Evolutionary conservation across 2,113 vertebrate genomes (phyloP).

Genomic region (Tragelaphus strepsiceros): DNA sequence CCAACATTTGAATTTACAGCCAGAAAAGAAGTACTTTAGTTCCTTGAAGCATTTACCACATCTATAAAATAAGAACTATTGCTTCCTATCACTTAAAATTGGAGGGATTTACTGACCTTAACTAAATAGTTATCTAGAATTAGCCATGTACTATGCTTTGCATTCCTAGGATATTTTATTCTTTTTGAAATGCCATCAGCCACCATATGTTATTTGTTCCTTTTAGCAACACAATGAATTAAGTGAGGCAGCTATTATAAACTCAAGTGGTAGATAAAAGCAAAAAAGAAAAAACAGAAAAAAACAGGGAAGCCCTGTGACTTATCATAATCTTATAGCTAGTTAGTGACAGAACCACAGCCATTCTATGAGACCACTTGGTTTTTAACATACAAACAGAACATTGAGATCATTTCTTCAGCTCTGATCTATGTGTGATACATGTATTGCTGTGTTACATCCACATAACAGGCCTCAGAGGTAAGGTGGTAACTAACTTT

Average conservation of each 20-base stretch:
- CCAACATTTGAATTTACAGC: slow-evolving; percentile 40
- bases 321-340: background rate
- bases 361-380: background rate
- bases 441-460: background rate
- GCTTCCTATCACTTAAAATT: slow-evolving; percentile 38
- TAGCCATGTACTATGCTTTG: slow-evolving; percentile 17
- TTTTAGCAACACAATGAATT: slow-evolving; percentile 16
- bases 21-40: slow-evolving; percentile 41
- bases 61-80: slow-evolving; percentile 46
- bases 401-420: background rate
- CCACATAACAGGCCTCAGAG: background rate
- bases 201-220: background rate
- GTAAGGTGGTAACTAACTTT: background rate
- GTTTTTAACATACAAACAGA: background rate
- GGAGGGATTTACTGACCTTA: slow-evolving; percentile 44
- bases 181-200: slow-evolving; percentile 26
- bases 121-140: slow-evolving; percentile 44
- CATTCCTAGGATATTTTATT: slow-evolving; percentile 7
- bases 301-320: background rate
- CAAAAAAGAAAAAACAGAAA: background rate
- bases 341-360: background rate
- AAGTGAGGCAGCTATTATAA: slow-evolving; percentile 1
- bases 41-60: slow-evolving; percentile 31
- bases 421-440: background rate
- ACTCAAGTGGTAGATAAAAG: background rate